A percentile compares a stretch with the other conserved stretches of the same genome.
These are phyloP conservation scores for Colistium nudipinnis DNA, from an alignment of 2,113 vertebrate species.

Conservation along the genomic window DNA sequence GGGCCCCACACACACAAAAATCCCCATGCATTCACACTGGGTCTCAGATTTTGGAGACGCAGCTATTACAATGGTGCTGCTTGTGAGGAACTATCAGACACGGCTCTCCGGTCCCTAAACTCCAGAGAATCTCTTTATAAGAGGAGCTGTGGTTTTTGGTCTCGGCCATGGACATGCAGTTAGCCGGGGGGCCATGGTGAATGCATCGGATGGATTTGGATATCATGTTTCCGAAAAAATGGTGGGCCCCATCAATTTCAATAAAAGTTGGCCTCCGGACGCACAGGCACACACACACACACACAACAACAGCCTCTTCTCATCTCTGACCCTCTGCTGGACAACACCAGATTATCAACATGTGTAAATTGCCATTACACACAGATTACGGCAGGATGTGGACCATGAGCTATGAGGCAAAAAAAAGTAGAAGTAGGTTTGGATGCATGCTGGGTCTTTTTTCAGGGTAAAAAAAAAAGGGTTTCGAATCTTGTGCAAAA, in stretches of 20 bases:
- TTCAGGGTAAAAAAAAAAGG: too few species aligned
- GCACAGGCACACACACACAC: neutral
- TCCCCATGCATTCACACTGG: too few species aligned
- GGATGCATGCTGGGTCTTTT: too few species aligned
- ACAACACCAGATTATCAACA: too few species aligned
- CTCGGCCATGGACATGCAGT: neutral
- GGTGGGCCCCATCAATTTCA: neutral
- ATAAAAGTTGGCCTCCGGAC: neutral
- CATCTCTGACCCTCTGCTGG: neutral
- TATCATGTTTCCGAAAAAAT: neutral
- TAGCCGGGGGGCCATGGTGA: neutral
- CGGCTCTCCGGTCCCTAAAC: neutral
- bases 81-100: neutral
- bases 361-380: too few species aligned
- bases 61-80: too few species aligned
- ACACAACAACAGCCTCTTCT: neutral
- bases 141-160: neutral
- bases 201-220: neutral
- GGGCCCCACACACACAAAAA: too few species aligned
- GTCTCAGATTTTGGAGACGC: too few species aligned
- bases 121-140: neutral
- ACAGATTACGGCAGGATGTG: too few species aligned
- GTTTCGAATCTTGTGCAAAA: neutral
- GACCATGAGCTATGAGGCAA: too few species aligned
- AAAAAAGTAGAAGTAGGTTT: too few species aligned